phyloP scores from a whole-genome alignment of 2,797 vertebrate species.

The Mastacembelus armatus region DNA sequence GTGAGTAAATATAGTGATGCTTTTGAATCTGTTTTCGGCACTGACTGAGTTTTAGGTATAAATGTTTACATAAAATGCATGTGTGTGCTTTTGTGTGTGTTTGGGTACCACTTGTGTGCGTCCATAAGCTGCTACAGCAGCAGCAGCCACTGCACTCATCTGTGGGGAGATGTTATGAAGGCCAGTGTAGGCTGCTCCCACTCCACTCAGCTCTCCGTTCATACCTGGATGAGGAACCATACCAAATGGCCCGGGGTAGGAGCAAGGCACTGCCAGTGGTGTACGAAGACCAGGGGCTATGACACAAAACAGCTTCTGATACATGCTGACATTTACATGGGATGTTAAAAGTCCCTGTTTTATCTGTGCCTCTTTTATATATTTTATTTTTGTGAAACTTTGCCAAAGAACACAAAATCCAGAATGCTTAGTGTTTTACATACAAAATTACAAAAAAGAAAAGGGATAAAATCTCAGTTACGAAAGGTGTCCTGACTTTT shows the following conservation, averaged over 20 bases:
- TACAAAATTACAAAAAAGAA: too few relatives aligned
- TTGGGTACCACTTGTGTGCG: constrained; percentile 92
- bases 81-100: neutral
- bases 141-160: constrained; percentile 92
- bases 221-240: constrained; percentile 96
- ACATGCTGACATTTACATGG: neutral
- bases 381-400: too few relatives aligned
- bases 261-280: constrained; percentile 90
- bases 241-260: constrained; percentile 91
- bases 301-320: neutral
- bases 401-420: too few relatives aligned
- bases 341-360: neutral
- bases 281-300: constrained; percentile 89
- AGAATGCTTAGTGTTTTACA: too few relatives aligned
- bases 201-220: constrained; percentile 92
- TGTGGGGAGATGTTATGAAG: constrained; percentile 93
- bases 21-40: too few relatives aligned
- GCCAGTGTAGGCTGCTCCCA: constrained; percentile 87
- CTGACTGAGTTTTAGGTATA: neutral
- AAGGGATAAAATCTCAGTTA: too few relatives aligned
- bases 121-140: constrained; percentile 87
- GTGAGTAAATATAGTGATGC: too few relatives aligned
- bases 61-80: neutral
- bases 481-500: too few relatives aligned
- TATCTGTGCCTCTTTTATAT: neutral